A percentile compares a stretch with the other conserved stretches of the same genome.
These are phyloP conservation scores for Incurvaria masculella DNA, from an alignment of 2,888 invertebrate species.

Conservation along the genomic window DNA sequence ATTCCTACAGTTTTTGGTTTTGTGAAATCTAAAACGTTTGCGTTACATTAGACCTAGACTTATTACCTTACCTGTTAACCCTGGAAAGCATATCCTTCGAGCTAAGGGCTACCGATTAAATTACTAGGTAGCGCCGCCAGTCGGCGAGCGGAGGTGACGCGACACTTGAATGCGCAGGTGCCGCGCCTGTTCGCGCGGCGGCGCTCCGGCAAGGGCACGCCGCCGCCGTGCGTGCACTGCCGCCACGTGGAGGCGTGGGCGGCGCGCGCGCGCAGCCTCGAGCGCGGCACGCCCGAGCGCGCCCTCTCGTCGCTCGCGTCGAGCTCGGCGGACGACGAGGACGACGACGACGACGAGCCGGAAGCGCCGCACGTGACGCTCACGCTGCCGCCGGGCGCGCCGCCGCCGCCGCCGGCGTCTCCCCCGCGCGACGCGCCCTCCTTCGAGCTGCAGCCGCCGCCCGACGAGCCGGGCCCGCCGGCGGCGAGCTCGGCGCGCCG, in stretches of 20 bases:
- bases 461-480: slow-evolving; percentile 33
- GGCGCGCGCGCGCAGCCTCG: slow-evolving; percentile 49
- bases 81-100: no score
- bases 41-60: no score
- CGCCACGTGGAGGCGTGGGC: slow-evolving; percentile 73
- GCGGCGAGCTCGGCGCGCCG: slow-evolving; percentile 53
- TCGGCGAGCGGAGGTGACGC: slow-evolving; percentile 10
- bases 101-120: no score
- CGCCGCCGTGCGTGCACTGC: slow-evolving; percentile 74
- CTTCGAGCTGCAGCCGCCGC: slow-evolving; percentile 56
- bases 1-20: no score
- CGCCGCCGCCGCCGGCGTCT: slow-evolving; percentile 40
- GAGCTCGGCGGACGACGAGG: slow-evolving; percentile 45
- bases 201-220: slow-evolving; percentile 62
- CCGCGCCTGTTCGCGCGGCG: slow-evolving; percentile 63
- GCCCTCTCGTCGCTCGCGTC: slow-evolving; percentile 24
- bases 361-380: slow-evolving; percentile 60
- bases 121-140: no score
- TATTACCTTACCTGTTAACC: no score
- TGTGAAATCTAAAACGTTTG: no score
- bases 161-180: slow-evolving; percentile 51
- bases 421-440: slow-evolving; percentile 52
- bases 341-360: slow-evolving; percentile 49
- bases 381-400: slow-evolving; percentile 53
- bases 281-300: slow-evolving; percentile 38